Base-by-base conservation (phyloP, 2,113 vertebrate genomes). In the Bos javanicus region DNA sequence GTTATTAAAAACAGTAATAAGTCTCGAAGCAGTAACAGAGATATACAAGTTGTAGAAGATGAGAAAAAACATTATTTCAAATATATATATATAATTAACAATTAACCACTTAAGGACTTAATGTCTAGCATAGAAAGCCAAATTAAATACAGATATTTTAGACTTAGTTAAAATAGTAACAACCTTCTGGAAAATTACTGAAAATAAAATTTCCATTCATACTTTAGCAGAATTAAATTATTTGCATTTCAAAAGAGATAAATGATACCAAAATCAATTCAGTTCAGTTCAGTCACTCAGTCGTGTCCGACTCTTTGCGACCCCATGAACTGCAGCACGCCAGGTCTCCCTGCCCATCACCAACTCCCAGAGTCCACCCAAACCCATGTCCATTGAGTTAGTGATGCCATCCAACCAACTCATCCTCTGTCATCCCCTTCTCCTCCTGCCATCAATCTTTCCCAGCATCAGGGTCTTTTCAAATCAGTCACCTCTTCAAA, bases 251-350 rank as follows among this genome's bases (percentile, higher is more conserved):
- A 36, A 86, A 57, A 89, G 19, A n/a, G 17, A 46, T 33, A 76
- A 89, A 62, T 14, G 56, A 59, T 78, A 84, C 21, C 5, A 50
- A 78, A 87, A 17, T 7, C 15, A 64, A 7, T 64, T 64, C 30
- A 64, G 28, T 33, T 62, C 60, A 62, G 30, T 17, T 64, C 30
- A 33, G 30, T 64, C 15, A 6, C 62, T 64, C 30, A 33, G 30
- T 62, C 0, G 0, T 16, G 60, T 33, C 28, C 0, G 0, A 62
- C 28, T 62, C 60, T 62, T 16, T 33, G 60, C 0, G 6, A 33
- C 60, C 28, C 28, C 60, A 33, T 62, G 60, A 33, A 33, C 30
- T 15, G 60, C 28, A 16, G 60, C 30, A 62, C 30, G 30, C 28
- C 28, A 33, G 60, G 1, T 6, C 28, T 62, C 28, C 60, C 60